These are phyloP conservation scores for Sebastes wilsoni DNA, from an alignment of 2,797 vertebrate genomes.

Conservation along the genomic window DNA sequence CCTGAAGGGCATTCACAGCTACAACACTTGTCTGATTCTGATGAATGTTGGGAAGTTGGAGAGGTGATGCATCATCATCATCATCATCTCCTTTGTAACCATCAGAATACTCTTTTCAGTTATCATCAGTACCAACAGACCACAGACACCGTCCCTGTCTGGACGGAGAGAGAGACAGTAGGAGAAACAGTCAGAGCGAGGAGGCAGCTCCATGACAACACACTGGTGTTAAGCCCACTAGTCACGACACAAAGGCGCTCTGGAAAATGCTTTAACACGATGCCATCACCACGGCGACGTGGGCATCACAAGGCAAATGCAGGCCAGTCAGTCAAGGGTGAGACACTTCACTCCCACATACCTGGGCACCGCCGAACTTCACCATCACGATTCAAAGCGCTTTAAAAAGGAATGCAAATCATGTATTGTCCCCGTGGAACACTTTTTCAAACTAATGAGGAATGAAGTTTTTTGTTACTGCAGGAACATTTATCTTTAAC, in stretches of 20 bases:
- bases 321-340: constrained; percentile 53
- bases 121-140: not conserved
- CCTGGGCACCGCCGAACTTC: constrained; percentile 19
- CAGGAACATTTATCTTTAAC: not conserved
- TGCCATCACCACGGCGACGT: constrained; percentile 30
- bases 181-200: constrained; percentile 29
- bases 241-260: constrained; percentile 63
- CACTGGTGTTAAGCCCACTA: constrained; percentile 37
- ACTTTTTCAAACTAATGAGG: not conserved
- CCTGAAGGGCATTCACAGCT: not conserved
- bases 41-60: not conserved
- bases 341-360: constrained; percentile 61
- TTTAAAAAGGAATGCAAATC: not conserved
- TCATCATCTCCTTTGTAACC: not conserved
- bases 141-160: constrained; percentile 34
- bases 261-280: constrained; percentile 34
- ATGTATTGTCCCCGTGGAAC: not conserved
- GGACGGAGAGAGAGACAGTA: constrained; percentile 29
- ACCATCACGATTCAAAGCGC: constrained; percentile 50
- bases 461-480: not conserved
- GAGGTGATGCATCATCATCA: not conserved
- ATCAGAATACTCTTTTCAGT: not conserved
- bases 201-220: constrained; percentile 41
- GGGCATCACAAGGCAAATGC: constrained; percentile 53
- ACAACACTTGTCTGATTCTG: not conserved